Conservation (phyloP, 2,888 invertebrate genomes). For the Bugula neritina region DNA sequence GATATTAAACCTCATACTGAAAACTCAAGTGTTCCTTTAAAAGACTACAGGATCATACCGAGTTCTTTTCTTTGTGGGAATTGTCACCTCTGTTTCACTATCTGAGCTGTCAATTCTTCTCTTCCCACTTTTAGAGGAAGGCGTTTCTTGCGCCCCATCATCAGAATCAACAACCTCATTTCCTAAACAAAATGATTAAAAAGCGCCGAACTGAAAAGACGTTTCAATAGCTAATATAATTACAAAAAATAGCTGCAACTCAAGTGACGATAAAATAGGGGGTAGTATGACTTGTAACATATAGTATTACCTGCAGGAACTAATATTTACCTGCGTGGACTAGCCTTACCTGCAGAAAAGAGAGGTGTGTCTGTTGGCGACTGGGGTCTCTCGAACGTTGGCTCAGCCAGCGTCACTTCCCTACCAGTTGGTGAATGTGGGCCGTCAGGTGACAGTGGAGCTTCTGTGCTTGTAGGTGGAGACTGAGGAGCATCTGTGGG, state of each 20-base stretch:
- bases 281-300: no score
- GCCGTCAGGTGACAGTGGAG: neutral
- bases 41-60: no score
- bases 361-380: neutral
- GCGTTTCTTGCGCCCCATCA: no score
- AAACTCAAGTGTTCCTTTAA: no score
- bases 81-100: neutral
- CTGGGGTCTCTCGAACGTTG: neutral
- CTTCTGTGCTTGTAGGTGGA: neutral
- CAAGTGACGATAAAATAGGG: no score
- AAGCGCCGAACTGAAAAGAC: no score
- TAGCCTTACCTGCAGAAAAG: neutral
- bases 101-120: neutral
- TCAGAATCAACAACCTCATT: no score
- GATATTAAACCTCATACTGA: no score
- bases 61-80: slow-evolving; percentile 4
- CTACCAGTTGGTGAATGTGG: neutral
- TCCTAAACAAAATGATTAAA: no score
- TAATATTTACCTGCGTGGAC: neutral
- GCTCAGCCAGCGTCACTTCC: neutral
- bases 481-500: neutral
- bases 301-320: no score
- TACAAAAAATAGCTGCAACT: no score
- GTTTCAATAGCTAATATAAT: no score
- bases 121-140: neutral